phyloP scores from a whole-genome alignment of 1,140 invertebrate genomes.

The Pararge aegeria region DNA sequence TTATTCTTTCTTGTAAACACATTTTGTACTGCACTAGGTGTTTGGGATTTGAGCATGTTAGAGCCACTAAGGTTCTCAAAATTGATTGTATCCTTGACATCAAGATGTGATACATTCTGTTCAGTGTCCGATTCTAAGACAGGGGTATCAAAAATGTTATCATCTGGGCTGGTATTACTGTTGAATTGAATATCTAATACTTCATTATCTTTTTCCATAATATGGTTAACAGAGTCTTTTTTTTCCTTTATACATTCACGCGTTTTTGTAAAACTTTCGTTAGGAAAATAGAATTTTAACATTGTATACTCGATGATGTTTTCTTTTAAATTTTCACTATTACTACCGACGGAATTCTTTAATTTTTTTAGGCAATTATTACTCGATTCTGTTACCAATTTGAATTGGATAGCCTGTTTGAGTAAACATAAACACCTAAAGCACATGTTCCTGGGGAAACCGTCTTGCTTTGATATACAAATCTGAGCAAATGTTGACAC shows the following conservation, averaged over 20 bases:
- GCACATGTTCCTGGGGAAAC: constrained; percentile 56
- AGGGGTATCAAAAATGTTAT: background rate
- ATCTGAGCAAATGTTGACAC: constrained; percentile 50
- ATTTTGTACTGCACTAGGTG: background rate
- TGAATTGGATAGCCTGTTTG: constrained; percentile 57
- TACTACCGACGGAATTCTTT: constrained; percentile 23
- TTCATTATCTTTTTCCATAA: background rate
- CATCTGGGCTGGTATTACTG: background rate
- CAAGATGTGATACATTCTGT: background rate
- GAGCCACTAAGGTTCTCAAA: background rate
- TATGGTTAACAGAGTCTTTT: background rate
- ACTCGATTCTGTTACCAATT: constrained; percentile 55
- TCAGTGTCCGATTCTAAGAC: background rate
- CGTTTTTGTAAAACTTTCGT: constrained; percentile 10
- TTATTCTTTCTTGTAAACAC: background rate
- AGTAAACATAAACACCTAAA: constrained; percentile 50
- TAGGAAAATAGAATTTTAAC: constrained; percentile 43
- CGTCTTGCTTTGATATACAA: constrained; percentile 42
- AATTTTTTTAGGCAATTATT: constrained; percentile 31
- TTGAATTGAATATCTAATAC: background rate
- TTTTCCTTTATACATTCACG: background rate
- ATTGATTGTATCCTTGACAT: background rate
- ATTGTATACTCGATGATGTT: constrained; percentile 46
- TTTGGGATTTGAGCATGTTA: background rate
- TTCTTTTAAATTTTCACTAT: constrained; percentile 36